Evolutionary conservation across 2,797 vertebrate genomes (phyloP).

Genomic region (Todus mexicanus): DNA sequence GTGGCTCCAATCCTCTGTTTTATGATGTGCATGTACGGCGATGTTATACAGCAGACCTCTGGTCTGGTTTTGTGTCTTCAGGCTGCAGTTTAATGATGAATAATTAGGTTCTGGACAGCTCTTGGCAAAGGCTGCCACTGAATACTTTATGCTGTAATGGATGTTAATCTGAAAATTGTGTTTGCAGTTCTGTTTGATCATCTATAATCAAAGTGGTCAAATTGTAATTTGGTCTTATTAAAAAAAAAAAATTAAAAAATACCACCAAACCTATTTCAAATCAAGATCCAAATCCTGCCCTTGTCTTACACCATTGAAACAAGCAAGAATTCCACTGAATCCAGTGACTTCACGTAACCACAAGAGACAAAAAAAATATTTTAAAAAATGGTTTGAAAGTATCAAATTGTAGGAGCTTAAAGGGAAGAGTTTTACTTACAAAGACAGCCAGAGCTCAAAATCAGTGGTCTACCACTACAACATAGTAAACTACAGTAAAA

Average conservation of each 20-base stretch:
- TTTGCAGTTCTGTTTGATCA: slow-evolving; percentile 58
- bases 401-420: neutral
- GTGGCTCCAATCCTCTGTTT: neutral
- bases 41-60: slow-evolving; percentile 30
- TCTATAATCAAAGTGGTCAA: slow-evolving; percentile 49
- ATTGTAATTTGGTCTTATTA: slow-evolving; percentile 8
- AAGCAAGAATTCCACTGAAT: neutral
- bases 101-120: slow-evolving; percentile 61
- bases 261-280: neutral
- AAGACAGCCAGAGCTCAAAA: neutral
- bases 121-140: slow-evolving; percentile 49
- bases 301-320: neutral
- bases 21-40: neutral
- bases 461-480: neutral
- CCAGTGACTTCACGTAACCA: neutral
- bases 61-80: slow-evolving; percentile 60
- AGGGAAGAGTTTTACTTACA: neutral
- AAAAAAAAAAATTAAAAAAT: neutral
- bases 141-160: slow-evolving; percentile 53
- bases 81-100: slow-evolving; percentile 67
- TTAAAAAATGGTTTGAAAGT: neutral
- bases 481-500: neutral
- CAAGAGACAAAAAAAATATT: neutral
- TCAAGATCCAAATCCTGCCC: neutral
- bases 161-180: slow-evolving; percentile 63